A percentile compares a stretch with the other conserved stretches of the same genome.
phyloP scores from a whole-genome alignment of 2,113 vertebrate genomes.

The Garra rufa region DNA sequence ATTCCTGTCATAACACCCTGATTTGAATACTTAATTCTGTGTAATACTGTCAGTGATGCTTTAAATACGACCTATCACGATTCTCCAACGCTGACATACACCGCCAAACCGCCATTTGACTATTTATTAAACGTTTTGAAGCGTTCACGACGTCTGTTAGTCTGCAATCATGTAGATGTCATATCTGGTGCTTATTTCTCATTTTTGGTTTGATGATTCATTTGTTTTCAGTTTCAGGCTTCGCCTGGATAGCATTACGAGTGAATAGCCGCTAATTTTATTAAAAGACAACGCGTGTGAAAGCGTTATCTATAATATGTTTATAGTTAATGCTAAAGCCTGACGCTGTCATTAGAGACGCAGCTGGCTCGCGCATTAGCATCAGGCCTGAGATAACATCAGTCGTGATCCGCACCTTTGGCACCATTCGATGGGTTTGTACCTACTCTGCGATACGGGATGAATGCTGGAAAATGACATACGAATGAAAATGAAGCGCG shows the following conservation, averaged over 20 bases:
- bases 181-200: not conserved
- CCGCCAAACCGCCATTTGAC: not conserved
- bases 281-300: not conserved
- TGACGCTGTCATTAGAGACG: constrained; percentile 28
- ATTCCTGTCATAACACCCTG: not conserved
- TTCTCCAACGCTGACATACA: not conserved
- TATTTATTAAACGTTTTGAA: not conserved
- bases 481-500: constrained; percentile 4
- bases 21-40: not conserved
- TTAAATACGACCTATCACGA: not conserved
- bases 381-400: constrained; percentile 24
- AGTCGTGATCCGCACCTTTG: not conserved
- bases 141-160: not conserved
- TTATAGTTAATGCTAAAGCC: not conserved
- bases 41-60: not conserved
- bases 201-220: not conserved
- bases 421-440: not conserved
- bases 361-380: constrained; percentile 38
- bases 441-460: not conserved
- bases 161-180: not conserved
- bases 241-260: not conserved
- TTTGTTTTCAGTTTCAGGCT: not conserved
- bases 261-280: not conserved
- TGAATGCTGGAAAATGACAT: constrained; percentile 2
- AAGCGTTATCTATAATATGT: not conserved